These are phyloP conservation scores for Coregonus ussuriensis DNA, from an alignment of 2,797 vertebrate species.

Conservation along the genomic window DNA sequence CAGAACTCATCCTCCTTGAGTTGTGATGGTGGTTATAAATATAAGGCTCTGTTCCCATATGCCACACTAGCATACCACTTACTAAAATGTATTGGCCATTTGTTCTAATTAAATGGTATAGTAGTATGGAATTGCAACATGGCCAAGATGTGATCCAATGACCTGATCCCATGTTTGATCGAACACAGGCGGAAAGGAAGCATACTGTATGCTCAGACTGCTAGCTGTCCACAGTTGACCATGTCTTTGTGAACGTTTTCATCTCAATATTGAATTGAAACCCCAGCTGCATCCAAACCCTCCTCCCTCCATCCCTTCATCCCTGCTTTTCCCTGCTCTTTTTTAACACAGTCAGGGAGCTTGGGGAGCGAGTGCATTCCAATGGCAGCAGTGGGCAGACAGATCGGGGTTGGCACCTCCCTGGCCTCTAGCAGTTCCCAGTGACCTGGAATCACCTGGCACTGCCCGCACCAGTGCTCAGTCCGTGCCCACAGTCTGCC, in stretches of 20 bases:
- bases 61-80: too few species aligned
- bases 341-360: neutral
- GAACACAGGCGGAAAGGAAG: neutral
- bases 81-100: too few species aligned
- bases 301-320: neutral
- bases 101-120: too few species aligned
- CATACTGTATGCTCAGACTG: neutral
- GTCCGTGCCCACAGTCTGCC: neutral
- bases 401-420: constrained; percentile 2
- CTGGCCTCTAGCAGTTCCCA: constrained; percentile 42
- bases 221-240: neutral
- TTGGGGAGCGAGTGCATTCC: constrained; percentile 21
- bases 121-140: neutral
- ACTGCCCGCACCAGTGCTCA: neutral
- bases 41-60: neutral
- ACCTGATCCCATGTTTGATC: neutral
- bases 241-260: neutral
- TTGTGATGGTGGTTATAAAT: neutral
- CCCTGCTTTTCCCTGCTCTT: neutral
- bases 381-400: constrained; percentile 10
- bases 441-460: constrained; percentile 59
- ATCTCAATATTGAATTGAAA: neutral
- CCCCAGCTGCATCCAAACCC: neutral
- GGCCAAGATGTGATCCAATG: neutral
- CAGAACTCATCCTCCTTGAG: constrained; percentile 24